phyloP scores from a whole-genome alignment of 2,888 invertebrate species.

The Eulithis prunata region DNA sequence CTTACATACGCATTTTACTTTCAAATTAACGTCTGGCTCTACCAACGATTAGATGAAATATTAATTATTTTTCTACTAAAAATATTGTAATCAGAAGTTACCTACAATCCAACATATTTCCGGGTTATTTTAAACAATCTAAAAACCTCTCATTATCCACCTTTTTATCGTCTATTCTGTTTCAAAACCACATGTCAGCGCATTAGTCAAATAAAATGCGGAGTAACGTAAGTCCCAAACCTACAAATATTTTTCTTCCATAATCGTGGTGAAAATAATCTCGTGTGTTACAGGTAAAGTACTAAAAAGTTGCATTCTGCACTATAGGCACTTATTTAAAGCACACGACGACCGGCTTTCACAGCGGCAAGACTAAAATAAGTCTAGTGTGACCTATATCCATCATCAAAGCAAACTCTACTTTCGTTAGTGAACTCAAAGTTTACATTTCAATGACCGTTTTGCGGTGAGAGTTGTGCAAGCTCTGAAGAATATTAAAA shows the following conservation, averaged over 20 bases:
- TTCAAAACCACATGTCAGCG: too few relatives aligned
- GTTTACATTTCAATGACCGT: constrained; percentile 33
- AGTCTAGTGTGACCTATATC: constrained; percentile 75
- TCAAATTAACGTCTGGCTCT: constrained; percentile 20
- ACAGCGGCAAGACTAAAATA: constrained; percentile 72
- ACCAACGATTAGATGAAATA: not conserved
- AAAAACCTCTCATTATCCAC: too few relatives aligned
- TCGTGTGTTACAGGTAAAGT: constrained; percentile 48
- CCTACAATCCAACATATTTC: too few relatives aligned
- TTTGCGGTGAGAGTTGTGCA: constrained; percentile 31
- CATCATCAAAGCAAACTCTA: constrained; percentile 48
- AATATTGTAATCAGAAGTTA: not conserved
- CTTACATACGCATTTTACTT: constrained; percentile 30
- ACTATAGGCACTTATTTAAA: constrained; percentile 67
- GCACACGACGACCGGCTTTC: constrained; percentile 68
- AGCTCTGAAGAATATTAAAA: constrained; percentile 24
- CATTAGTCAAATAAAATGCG: too few relatives aligned
- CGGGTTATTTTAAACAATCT: too few relatives aligned
- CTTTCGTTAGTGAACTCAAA: constrained; percentile 42
- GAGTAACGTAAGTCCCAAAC: too few relatives aligned
- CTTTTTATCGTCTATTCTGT: too few relatives aligned
- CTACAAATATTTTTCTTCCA: not conserved
- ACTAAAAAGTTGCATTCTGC: constrained; percentile 70
- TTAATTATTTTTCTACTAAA: not conserved
- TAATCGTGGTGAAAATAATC: constrained; percentile 30